A percentile compares a stretch with the other conserved stretches of the same genome.
Conservation (phyloP, 2,888 invertebrate genomes). For the Globia sparganii region DNA sequence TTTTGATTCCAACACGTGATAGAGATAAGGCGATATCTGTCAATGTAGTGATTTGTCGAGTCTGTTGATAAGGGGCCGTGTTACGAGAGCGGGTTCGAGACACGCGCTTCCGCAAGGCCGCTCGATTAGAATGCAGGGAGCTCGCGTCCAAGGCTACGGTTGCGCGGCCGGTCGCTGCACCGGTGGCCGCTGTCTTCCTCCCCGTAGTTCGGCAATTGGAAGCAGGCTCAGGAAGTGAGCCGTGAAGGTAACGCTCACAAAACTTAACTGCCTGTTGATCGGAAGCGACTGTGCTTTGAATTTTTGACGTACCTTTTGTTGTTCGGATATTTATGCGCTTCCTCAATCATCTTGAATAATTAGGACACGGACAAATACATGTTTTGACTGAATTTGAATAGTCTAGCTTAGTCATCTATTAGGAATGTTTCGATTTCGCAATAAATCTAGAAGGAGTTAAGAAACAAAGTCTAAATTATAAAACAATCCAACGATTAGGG, state of each 20-base stretch:
- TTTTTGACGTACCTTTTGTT: conserved; percentile 81
- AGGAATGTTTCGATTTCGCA: conserved; percentile 17
- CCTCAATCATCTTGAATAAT: conserved; percentile 80
- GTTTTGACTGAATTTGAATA: conserved; percentile 34
- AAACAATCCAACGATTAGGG: conserved; percentile 69
- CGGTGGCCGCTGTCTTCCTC: conserved; percentile 85
- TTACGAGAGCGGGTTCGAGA: conserved; percentile 84
- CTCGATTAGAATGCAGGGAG: conserved; percentile 89
- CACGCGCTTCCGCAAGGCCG: conserved; percentile 90
- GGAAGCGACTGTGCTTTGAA: conserved; percentile 88
- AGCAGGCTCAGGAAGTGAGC: conserved; percentile 85
- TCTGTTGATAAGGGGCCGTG: conserved; percentile 80
- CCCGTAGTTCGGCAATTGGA: conserved; percentile 80
- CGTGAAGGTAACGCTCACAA: conserved; percentile 86
- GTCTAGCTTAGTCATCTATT: conserved; percentile 35
- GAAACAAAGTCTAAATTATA: conserved; percentile 13
- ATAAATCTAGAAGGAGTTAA: conserved; percentile 4
- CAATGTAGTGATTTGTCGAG: conserved; percentile 69
- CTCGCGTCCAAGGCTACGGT: conserved; percentile 89
- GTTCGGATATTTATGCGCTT: conserved; percentile 77
- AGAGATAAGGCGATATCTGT: conserved; percentile 64
- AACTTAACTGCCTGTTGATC: conserved; percentile 80
- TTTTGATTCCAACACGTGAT: conserved; percentile 45
- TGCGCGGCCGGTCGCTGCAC: conserved; percentile 88
- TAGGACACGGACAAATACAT: conserved; percentile 58